phyloP scores from a whole-genome alignment of 1,140 invertebrate species.

The Episyrphus balteatus region DNA sequence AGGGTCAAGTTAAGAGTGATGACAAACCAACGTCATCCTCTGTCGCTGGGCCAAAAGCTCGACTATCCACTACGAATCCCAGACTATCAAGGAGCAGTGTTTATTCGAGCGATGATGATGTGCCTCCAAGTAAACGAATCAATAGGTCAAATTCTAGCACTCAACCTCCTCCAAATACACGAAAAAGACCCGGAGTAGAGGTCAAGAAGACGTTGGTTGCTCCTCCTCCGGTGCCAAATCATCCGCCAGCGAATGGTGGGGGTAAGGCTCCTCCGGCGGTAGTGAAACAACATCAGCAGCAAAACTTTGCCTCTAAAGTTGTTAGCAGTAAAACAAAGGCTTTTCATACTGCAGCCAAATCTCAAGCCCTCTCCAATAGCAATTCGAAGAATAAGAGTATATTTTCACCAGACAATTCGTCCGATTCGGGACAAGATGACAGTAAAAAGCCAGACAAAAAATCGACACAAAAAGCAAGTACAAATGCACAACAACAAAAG shows the following conservation, averaged over 20 bases:
- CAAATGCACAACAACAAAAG: conserved; percentile 33
- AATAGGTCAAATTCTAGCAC: conserved; percentile 24
- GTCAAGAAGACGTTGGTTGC: not conserved
- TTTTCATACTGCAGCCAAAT: conserved; percentile 17
- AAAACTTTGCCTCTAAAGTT: conserved; percentile 9
- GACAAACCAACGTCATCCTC: conserved; percentile 1
- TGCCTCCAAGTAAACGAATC: conserved; percentile 33
- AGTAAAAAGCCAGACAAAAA: conserved; percentile 22
- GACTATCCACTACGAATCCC: conserved; percentile 1
- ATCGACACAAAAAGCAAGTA: conserved; percentile 14
- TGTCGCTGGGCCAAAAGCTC: not conserved
- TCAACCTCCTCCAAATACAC: conserved; percentile 2
- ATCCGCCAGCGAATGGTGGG: not conserved
- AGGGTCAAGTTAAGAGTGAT: not conserved
- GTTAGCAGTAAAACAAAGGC: conserved; percentile 1
- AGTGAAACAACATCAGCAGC: conserved; percentile 21
- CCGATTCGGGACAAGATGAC: conserved; percentile 40
- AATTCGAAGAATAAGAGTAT: conserved; percentile 65
- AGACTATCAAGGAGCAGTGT: conserved; percentile 10
- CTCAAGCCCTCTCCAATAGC: conserved; percentile 32
- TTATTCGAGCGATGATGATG: conserved; percentile 30
- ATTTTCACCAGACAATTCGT: conserved; percentile 71
- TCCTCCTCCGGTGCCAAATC: not conserved
- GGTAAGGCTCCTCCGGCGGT: not conserved
- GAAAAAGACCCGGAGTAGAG: not conserved